phyloP scores from a whole-genome alignment of 1,140 invertebrate species.

The Pectinophora gossypiella region DNA sequence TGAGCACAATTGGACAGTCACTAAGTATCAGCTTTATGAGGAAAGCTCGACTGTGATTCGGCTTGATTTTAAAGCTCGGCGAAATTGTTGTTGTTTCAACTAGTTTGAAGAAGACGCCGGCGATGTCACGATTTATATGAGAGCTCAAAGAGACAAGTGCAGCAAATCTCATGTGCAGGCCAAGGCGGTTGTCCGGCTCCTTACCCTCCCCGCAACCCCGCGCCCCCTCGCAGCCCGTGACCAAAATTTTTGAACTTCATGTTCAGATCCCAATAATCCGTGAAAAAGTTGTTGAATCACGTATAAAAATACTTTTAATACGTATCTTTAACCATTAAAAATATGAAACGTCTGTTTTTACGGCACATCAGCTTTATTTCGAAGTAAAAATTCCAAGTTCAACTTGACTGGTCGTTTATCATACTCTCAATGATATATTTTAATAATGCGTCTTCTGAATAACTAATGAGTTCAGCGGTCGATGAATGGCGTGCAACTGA shows the following conservation, averaged over 20 bases:
- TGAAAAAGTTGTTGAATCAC: no score
- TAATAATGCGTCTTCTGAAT: background rate
- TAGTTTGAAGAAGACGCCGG: no score
- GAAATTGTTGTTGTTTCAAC: no score
- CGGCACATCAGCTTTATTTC: no score
- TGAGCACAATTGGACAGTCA: background rate
- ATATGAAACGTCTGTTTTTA: no score
- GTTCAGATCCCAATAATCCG: background rate
- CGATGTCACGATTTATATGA: no score
- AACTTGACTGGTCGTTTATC: background rate
- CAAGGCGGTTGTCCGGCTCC: background rate
- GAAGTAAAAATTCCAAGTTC: background rate
- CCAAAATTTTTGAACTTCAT: conserved; percentile 24
- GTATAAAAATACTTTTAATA: background rate
- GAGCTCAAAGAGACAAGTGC: background rate
- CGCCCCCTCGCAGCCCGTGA: conserved; percentile 12
- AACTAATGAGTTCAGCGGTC: background rate
- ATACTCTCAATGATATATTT: background rate
- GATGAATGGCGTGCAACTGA: background rate
- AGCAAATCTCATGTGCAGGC: background rate
- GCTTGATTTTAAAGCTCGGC: no score
- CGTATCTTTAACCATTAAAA: no score
- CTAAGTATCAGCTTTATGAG: background rate
- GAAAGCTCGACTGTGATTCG: no score
- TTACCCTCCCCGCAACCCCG: background rate